Conservation (phyloP, 2,113 vertebrate species). For the Nyctibius bracteatus region DNA sequence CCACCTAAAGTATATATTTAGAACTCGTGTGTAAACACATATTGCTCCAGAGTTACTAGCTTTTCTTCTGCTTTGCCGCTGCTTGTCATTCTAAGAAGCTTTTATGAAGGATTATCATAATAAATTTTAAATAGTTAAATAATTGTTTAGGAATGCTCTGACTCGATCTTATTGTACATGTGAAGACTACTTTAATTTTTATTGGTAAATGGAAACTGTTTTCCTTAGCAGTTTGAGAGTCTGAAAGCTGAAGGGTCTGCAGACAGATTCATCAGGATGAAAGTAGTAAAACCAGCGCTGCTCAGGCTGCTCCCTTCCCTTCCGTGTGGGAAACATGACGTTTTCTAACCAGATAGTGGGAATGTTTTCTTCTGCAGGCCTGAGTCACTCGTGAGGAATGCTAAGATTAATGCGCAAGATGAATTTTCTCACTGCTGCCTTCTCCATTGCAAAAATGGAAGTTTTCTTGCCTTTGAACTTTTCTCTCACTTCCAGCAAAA, state of each 20-base stretch:
- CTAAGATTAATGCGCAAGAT: slow-evolving; percentile 60
- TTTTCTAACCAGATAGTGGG: slow-evolving; percentile 58
- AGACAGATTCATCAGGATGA: neutral
- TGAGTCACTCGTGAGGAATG: slow-evolving; percentile 73
- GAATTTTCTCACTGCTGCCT: slow-evolving; percentile 39
- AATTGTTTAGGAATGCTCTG: neutral
- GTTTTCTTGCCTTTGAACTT: neutral
- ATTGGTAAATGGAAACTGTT: neutral
- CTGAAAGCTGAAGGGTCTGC: neutral
- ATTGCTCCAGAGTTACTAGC: neutral
- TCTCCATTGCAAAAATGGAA: slow-evolving; percentile 4
- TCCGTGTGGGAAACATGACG: slow-evolving; percentile 64
- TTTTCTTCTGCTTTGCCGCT: neutral
- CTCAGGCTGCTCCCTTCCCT: neutral
- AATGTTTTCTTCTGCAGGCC: slow-evolving; percentile 56
- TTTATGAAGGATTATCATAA: neutral
- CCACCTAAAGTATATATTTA: neutral
- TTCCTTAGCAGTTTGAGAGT: neutral
- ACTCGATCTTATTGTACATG: neutral
- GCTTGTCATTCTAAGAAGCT: neutral
- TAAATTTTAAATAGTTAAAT: neutral
- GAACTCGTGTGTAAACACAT: neutral
- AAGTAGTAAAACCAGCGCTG: neutral
- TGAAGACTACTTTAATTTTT: neutral
- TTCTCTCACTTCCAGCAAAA: neutral